Evolutionary conservation across 2,888 invertebrate species (phyloP).

Genomic region (Watsonalla binaria): DNA sequence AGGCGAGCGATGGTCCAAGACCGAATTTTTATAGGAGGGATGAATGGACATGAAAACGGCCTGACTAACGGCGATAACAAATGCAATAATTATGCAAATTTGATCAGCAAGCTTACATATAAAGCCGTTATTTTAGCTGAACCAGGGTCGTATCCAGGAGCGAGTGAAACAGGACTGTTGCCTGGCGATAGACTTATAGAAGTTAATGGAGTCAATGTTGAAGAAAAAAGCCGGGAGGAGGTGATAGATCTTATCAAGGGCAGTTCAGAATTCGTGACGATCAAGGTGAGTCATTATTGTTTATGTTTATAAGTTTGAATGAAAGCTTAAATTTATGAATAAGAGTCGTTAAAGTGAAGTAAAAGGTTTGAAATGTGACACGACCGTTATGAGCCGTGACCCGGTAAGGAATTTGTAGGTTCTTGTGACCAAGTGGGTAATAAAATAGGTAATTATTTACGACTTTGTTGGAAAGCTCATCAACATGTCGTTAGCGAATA

Average conservation of each 20-base stretch:
- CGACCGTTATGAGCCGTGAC: slow-evolving; percentile 5
- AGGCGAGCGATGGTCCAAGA: slow-evolving; percentile 92
- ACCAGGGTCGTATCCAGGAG: slow-evolving; percentile 88
- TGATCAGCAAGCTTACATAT: slow-evolving; percentile 74
- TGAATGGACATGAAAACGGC: slow-evolving; percentile 55
- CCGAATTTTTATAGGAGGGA: slow-evolving; percentile 70
- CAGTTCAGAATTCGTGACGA: slow-evolving; percentile 88
- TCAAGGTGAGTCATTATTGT: slow-evolving; percentile 83
- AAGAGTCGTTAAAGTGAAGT: slow-evolving; percentile 6
- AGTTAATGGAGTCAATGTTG: slow-evolving; percentile 92
- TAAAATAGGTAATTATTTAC: neutral
- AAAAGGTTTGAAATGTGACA: slow-evolving; percentile 4
- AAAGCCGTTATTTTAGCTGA: slow-evolving; percentile 93
- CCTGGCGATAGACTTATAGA: slow-evolving; percentile 97
- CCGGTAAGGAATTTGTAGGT: slow-evolving; percentile 3
- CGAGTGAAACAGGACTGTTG: slow-evolving; percentile 89
- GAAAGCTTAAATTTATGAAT: neutral
- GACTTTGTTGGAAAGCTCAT: neutral
- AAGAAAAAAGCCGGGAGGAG: slow-evolving; percentile 91
- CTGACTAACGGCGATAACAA: slow-evolving; percentile 60
- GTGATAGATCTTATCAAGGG: slow-evolving; percentile 95
- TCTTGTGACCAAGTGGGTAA: neutral
- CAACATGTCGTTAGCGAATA: neutral
- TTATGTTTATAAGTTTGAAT: slow-evolving; percentile 1
- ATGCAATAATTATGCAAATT: slow-evolving; percentile 46